These are phyloP conservation scores for Anas flavirostris DNA, from an alignment of 2,797 vertebrate genomes.

Conservation along the genomic window DNA sequence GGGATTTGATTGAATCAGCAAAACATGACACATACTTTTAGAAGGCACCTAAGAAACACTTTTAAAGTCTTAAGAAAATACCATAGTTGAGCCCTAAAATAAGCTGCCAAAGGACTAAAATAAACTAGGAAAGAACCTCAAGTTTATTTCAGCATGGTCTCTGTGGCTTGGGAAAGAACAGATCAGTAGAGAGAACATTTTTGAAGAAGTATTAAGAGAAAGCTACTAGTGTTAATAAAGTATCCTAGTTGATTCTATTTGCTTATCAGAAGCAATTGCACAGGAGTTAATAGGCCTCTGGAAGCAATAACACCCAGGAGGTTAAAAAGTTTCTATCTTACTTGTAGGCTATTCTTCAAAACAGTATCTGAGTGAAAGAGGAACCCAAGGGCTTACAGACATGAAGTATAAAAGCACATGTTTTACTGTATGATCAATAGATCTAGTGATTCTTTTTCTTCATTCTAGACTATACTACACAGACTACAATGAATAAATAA, in stretches of 20 bases:
- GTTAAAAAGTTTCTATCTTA: neutral
- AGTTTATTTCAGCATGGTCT: neutral
- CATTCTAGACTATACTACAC: neutral
- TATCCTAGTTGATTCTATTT: neutral
- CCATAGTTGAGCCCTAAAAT: neutral
- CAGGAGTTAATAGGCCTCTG: neutral
- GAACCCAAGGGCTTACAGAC: neutral
- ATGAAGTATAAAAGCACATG: neutral
- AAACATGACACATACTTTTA: neutral
- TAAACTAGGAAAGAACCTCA: neutral
- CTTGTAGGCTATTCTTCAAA: neutral
- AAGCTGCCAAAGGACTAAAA: neutral
- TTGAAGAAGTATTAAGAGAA: neutral
- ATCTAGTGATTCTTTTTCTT: neutral
- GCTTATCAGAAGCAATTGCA: neutral
- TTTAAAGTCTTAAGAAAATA: neutral
- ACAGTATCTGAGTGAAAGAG: neutral
- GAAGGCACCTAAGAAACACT: neutral
- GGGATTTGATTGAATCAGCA: neutral
- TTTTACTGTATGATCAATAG: neutral
- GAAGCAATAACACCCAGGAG: neutral
- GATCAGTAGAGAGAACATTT: neutral
- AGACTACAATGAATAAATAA: neutral
- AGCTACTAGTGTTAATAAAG: neutral
- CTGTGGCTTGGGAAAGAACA: neutral